Evolutionary conservation across 2,888 invertebrate genomes (phyloP).

Genomic region (Chironomus riparius): DNA sequence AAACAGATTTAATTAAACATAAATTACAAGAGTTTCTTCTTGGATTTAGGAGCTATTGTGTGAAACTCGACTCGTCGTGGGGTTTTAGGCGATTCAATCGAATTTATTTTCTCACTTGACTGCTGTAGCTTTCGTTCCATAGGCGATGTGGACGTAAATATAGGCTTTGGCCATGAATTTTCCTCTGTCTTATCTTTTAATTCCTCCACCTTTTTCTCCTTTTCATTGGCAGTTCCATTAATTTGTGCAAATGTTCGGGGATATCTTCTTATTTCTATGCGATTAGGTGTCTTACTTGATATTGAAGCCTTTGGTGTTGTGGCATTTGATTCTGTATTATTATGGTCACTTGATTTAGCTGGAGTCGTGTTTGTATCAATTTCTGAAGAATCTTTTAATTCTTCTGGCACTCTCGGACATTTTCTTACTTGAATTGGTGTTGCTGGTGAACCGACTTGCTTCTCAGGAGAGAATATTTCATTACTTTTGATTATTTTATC

Average conservation of each 20-base stretch:
- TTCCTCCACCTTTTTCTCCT: constrained; percentile 29
- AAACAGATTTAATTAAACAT: background rate
- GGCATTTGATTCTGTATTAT: too few species aligned
- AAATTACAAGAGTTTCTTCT: constrained; percentile 44
- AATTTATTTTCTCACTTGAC: background rate
- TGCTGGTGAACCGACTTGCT: background rate
- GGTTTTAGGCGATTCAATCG: constrained; percentile 36
- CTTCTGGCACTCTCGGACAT: background rate
- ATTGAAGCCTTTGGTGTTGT: background rate
- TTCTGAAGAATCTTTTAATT: background rate
- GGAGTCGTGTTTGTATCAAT: background rate
- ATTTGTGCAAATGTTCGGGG: constrained; percentile 33
- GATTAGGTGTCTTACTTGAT: constrained; percentile 30
- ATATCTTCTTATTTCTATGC: constrained; percentile 39
- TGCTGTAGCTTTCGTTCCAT: background rate
- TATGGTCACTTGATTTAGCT: too few species aligned
- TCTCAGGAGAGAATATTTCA: constrained; percentile 5
- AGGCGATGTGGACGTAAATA: background rate
- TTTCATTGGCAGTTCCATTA: constrained; percentile 7
- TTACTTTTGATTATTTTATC: constrained; percentile 23
- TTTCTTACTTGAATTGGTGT: constrained; percentile 21
- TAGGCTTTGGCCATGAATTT: constrained; percentile 35
- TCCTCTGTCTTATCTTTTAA: too few species aligned
- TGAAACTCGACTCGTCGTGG: constrained; percentile 63
- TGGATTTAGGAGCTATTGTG: constrained; percentile 66